Conservation (phyloP, 2,113 vertebrate genomes). For the Malurus cyaneus region DNA sequence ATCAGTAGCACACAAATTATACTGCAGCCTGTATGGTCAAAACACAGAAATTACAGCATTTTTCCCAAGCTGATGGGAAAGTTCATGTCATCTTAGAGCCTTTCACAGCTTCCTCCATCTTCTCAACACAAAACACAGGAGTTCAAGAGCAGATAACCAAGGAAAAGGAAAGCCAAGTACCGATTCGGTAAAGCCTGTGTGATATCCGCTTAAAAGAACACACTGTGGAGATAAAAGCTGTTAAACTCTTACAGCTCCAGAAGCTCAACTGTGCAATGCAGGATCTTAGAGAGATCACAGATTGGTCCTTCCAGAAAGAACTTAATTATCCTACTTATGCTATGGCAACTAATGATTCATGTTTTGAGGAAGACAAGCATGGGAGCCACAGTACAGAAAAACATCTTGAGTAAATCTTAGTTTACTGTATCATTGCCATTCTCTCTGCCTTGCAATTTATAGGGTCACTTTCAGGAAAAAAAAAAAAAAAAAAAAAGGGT, state of each 20-base stretch:
- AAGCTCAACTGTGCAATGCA: not conserved
- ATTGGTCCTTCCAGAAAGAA: not conserved
- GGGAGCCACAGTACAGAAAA: not conserved
- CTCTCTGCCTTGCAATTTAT: not conserved
- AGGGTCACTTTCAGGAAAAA: accelerated
- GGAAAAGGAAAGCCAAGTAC: not conserved
- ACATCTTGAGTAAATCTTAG: not conserved
- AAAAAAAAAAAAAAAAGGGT: not conserved
- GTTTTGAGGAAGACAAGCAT: not conserved
- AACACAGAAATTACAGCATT: not conserved
- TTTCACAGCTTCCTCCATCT: not conserved
- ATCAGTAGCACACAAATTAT: not conserved
- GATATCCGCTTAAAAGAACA: not conserved
- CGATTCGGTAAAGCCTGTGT: not conserved
- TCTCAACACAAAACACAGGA: not conserved
- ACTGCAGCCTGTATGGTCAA: not conserved
- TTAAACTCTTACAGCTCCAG: not conserved
- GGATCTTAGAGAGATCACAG: not conserved
- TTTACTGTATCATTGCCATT: accelerated
- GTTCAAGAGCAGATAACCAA: not conserved
- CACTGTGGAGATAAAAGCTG: not conserved
- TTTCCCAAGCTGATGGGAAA: not conserved
- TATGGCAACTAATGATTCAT: not conserved
- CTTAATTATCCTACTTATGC: not conserved
- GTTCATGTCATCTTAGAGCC: not conserved